These are phyloP conservation scores for Taxidea taxus DNA, from an alignment of 2,113 vertebrate genomes.

Conservation along the genomic window DNA sequence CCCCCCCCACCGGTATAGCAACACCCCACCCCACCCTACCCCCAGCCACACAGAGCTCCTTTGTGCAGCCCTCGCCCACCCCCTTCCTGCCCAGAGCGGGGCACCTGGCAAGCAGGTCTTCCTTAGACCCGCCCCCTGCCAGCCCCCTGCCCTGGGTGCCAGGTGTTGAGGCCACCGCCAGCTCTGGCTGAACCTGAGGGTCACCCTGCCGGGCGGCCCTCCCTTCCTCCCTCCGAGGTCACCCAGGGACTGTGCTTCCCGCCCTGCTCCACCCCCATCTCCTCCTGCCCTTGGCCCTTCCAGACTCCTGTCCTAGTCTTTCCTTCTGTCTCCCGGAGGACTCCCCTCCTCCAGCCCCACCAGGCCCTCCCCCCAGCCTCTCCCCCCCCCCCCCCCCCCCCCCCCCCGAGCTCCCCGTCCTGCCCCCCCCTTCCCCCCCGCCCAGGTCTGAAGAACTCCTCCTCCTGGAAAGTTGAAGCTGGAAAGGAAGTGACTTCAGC, in stretches of 20 bases:
- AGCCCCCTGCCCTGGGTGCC: conserved; percentile 71
- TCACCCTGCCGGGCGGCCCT: conserved; percentile 65
- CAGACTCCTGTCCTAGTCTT: conserved; percentile 70
- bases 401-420: conserved; percentile 54
- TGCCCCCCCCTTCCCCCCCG: not conserved
- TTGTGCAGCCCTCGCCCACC: conserved; percentile 72
- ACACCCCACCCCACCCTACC: conserved; percentile 50
- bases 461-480: conserved; percentile 70
- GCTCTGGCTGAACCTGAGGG: conserved; percentile 68
- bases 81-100: conserved; percentile 64
- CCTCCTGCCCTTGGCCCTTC: conserved; percentile 75
- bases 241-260: conserved; percentile 75
- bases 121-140: conserved; percentile 62
- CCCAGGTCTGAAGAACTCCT: conserved; percentile 74
- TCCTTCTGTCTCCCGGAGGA: conserved; percentile 66
- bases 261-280: conserved; percentile 67
- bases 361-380: conserved; percentile 49
- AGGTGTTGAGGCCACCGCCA: conserved; percentile 69
- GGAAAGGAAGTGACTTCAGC: conserved; percentile 81
- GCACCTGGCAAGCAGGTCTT: conserved; percentile 78
- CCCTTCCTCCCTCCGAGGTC: conserved; percentile 74
- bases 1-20: not conserved
- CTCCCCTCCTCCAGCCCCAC: conserved; percentile 66
- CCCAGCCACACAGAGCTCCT: conserved; percentile 72
- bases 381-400: conserved; percentile 48